A percentile compares a stretch with the other conserved stretches of the same genome.
Conservation (phyloP, 2,797 vertebrate genomes). For the Semotilus atromaculatus region DNA sequence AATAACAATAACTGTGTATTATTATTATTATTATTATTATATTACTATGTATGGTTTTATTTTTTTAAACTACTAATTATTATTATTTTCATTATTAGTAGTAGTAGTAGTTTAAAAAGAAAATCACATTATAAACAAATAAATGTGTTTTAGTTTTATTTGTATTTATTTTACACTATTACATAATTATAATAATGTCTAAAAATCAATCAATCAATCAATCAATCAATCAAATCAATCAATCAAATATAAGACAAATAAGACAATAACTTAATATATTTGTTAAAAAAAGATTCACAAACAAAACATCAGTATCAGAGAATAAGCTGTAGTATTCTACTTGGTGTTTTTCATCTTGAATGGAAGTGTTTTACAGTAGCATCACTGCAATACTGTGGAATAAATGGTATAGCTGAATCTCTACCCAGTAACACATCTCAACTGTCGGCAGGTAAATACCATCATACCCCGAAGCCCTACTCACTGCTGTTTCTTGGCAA, state of each 20-base stretch:
- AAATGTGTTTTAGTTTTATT: not conserved
- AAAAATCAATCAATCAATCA: too few relatives aligned
- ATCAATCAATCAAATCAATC: too few relatives aligned
- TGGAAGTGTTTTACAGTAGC: not conserved
- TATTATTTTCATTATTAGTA: not conserved
- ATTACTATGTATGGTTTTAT: not conserved
- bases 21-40: not conserved
- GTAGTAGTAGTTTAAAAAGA: not conserved
- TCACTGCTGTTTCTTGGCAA: slow-evolving; percentile 7
- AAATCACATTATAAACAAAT: not conserved
- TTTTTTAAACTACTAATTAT: too few relatives aligned
- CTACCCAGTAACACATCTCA: slow-evolving; percentile 1
- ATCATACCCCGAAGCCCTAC: not conserved
- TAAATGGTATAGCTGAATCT: not conserved
- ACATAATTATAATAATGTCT: not conserved
- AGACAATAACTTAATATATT: not conserved
- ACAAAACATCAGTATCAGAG: not conserved
- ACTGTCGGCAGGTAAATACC: not conserved
- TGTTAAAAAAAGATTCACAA: not conserved
- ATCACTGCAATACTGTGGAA: too few relatives aligned
- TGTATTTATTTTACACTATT: not conserved
- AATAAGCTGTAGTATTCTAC: slow-evolving; percentile 1
- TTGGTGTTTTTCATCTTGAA: not conserved
- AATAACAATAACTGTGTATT: not conserved
- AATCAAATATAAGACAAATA: too few relatives aligned